A percentile compares a stretch with the other conserved stretches of the same genome.
Evolutionary conservation across 2,888 invertebrate genomes (phyloP).

Genomic region (Scrobipalpa costella): DNA sequence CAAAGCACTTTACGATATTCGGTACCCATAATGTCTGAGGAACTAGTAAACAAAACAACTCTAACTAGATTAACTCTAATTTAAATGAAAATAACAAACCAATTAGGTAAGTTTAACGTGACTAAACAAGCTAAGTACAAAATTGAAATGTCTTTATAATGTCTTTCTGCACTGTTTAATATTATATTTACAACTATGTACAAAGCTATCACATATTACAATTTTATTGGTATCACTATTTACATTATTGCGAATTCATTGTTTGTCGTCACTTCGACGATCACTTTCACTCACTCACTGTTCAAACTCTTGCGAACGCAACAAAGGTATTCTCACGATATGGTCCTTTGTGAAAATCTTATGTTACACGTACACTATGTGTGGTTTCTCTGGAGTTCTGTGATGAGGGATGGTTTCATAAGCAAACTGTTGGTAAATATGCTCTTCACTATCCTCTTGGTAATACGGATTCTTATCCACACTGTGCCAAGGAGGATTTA

Average conservation of each 20-base stretch:
- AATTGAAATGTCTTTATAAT: slow-evolving; percentile 62
- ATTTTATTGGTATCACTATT: slow-evolving; percentile 75
- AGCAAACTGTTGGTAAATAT: slow-evolving; percentile 78
- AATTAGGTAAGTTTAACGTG: slow-evolving; percentile 46
- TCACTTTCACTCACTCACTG: slow-evolving; percentile 55
- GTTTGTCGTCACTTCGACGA: slow-evolving; percentile 59
- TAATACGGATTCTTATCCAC: slow-evolving; percentile 76
- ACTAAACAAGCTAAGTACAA: slow-evolving; percentile 74
- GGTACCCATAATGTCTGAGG: slow-evolving; percentile 64
- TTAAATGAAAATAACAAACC: slow-evolving; percentile 45
- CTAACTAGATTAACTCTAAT: slow-evolving; percentile 49
- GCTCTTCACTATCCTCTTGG: slow-evolving; percentile 75
- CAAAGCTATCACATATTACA: slow-evolving; percentile 81
- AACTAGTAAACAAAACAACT: slow-evolving; percentile 62
- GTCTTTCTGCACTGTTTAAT: slow-evolving; percentile 64
- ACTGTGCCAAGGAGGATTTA: slow-evolving; percentile 78
- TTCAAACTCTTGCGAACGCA: slow-evolving; percentile 54
- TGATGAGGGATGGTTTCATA: slow-evolving; percentile 79
- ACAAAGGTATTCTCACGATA: slow-evolving; percentile 63
- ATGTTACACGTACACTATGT: slow-evolving; percentile 82
- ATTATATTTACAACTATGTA: slow-evolving; percentile 77
- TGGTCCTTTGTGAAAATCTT: slow-evolving; percentile 70
- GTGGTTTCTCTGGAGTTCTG: slow-evolving; percentile 79
- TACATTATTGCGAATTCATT: slow-evolving; percentile 77
- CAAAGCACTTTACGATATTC: slow-evolving; percentile 58